Conservation (phyloP, 1,140 invertebrate genomes). For the Drosophila simulans region DNA sequence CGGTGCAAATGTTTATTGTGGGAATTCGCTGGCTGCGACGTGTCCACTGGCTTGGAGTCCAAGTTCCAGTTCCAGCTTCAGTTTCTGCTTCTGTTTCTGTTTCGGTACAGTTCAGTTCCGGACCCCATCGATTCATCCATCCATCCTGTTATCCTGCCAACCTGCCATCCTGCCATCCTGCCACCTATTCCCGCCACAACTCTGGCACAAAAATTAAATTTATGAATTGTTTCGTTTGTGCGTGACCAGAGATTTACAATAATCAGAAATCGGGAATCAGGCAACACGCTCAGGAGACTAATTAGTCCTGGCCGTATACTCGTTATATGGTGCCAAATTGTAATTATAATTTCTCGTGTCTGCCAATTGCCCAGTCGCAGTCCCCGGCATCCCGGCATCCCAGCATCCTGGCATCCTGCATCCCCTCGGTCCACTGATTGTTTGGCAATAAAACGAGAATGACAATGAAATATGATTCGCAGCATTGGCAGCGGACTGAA, state of each 20-base stretch:
- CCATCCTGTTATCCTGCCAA: neutral
- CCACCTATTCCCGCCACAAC: constrained; percentile 9
- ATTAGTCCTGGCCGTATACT: constrained; percentile 59
- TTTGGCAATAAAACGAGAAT: constrained; percentile 40
- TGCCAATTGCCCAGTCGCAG: constrained; percentile 22
- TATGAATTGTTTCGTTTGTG: constrained; percentile 82
- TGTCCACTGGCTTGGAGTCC: constrained; percentile 47
- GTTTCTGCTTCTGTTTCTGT: no score
- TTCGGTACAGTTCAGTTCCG: neutral
- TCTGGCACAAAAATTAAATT: constrained; percentile 70
- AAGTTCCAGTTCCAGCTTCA: neutral
- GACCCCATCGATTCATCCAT: constrained; percentile 2
- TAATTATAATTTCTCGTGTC: constrained; percentile 80
- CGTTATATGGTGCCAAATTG: constrained; percentile 48
- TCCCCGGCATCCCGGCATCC: no score
- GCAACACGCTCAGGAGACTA: constrained; percentile 81
- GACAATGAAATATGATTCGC: constrained; percentile 60
- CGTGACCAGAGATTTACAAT: constrained; percentile 83
- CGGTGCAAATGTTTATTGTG: constrained; percentile 80
- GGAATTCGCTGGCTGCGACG: constrained; percentile 70
- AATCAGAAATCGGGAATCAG: constrained; percentile 80
- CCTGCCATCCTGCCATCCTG: neutral
- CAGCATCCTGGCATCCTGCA: neutral
- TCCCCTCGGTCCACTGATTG: constrained; percentile 3
- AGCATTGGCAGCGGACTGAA: constrained; percentile 16